These are phyloP conservation scores for Ormyrus rosae DNA, from an alignment of 2,888 invertebrate genomes.

Conservation along the genomic window DNA sequence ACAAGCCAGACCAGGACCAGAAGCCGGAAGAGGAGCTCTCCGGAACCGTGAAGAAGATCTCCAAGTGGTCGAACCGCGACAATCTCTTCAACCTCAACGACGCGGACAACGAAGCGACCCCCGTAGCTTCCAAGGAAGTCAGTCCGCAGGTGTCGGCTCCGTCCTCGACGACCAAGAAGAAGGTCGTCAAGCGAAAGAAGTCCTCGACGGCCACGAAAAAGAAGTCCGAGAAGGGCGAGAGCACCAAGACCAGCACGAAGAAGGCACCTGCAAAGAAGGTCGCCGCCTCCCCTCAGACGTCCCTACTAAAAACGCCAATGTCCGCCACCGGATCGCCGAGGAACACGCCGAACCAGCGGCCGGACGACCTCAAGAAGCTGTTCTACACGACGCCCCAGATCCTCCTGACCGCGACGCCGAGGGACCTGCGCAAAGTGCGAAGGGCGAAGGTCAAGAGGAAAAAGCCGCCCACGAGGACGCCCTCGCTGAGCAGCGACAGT, in stretches of 20 bases:
- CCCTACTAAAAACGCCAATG: constrained; percentile 59
- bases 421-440: constrained; percentile 71
- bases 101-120: constrained; percentile 61
- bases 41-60: constrained; percentile 59
- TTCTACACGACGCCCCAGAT: constrained; percentile 73
- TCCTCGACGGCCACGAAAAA: constrained; percentile 61
- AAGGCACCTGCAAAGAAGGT: constrained; percentile 66
- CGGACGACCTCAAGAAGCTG: constrained; percentile 70
- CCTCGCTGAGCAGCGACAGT: constrained; percentile 71
- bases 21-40: constrained; percentile 11
- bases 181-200: constrained; percentile 67
- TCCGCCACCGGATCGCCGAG: constrained; percentile 61
- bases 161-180: constrained; percentile 63
- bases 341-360: constrained; percentile 66
- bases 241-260: constrained; percentile 62
- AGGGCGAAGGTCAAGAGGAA: constrained; percentile 71
- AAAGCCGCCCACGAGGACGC: constrained; percentile 68
- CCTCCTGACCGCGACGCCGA: constrained; percentile 71
- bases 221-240: constrained; percentile 52
- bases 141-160: constrained; percentile 62
- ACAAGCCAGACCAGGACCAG: background rate
- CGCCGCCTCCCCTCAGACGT: constrained; percentile 58
- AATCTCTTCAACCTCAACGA: constrained; percentile 67
- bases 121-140: constrained; percentile 52
- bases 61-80: constrained; percentile 69